Percentiles rank a stretch among this genome's conserved stretches.
These are phyloP conservation scores for Patella caerulea DNA, from an alignment of 2,888 invertebrate species.

Conservation along the genomic window DNA sequence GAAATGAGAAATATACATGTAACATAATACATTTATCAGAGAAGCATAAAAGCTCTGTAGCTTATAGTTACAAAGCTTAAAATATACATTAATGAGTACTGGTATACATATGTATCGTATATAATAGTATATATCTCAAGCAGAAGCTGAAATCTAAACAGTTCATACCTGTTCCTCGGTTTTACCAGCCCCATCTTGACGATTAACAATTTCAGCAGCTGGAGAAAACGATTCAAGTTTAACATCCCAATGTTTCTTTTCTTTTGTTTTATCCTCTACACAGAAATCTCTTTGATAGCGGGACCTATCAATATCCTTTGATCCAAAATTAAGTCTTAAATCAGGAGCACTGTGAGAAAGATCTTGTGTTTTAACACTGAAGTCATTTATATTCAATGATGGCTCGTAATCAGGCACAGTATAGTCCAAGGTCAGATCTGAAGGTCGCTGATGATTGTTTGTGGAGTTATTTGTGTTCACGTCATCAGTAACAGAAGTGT, in stretches of 20 bases:
- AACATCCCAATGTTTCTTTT: constrained; percentile 47
- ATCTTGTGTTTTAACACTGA: constrained; percentile 5
- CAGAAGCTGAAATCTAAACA: too few relatives aligned
- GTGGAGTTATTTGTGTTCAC: neutral
- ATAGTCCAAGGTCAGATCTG: neutral
- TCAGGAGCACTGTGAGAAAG: constrained; percentile 3
- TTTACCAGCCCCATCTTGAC: constrained; percentile 32
- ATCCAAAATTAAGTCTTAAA: constrained; percentile 49
- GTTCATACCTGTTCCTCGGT: constrained; percentile 47
- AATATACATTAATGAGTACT: too few relatives aligned
- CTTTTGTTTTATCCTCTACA: constrained; percentile 38
- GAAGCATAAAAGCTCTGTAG: too few relatives aligned
- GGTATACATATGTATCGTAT: too few relatives aligned
- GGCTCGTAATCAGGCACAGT: constrained; percentile 7
- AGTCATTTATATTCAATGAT: constrained; percentile 11
- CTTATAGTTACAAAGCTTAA: too few relatives aligned
- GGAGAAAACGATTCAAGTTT: constrained; percentile 43
- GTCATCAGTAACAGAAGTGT: neutral
- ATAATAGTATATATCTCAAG: too few relatives aligned
- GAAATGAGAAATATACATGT: too few relatives aligned
- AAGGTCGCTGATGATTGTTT: neutral
- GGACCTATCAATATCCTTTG: constrained; percentile 54
- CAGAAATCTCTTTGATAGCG: constrained; percentile 59
- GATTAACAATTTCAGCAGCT: constrained; percentile 40
- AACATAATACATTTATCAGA: too few relatives aligned